Evolutionary conservation across 2,888 invertebrate genomes (phyloP).

Genomic region (Subacronicta megacephala): DNA sequence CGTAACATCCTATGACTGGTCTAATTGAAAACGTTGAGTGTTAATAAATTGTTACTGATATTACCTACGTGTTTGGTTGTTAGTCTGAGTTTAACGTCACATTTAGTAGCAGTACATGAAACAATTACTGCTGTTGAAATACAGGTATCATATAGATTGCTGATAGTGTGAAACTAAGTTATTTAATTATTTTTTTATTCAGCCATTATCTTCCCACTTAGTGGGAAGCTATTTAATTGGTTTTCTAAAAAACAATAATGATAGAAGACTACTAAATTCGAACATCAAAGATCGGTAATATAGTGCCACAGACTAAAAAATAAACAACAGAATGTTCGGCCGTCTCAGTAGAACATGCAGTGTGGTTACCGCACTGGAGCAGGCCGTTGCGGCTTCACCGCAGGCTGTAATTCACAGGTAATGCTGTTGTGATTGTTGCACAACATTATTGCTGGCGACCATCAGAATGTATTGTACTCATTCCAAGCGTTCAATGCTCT

Average conservation of each 20-base stretch:
- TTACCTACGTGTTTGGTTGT: slow-evolving; percentile 17
- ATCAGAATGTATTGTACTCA: slow-evolving; percentile 15
- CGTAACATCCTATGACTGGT: slow-evolving; percentile 36
- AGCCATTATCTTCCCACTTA: too few relatives aligned
- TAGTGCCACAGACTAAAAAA: background rate
- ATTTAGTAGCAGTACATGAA: slow-evolving; percentile 11
- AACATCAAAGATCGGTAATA: slow-evolving; percentile 20
- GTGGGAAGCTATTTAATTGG: too few relatives aligned
- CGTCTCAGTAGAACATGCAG: slow-evolving; percentile 1
- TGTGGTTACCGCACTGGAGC: slow-evolving; percentile 65
- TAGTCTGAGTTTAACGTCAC: slow-evolving; percentile 30
- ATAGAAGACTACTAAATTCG: background rate
- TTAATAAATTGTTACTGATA: slow-evolving; percentile 26
- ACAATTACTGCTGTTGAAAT: slow-evolving; percentile 19
- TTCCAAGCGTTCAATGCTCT: slow-evolving; percentile 1
- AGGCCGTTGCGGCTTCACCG: slow-evolving; percentile 64
- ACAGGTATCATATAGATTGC: too few relatives aligned
- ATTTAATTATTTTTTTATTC: too few relatives aligned
- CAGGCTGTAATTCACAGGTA: slow-evolving; percentile 83
- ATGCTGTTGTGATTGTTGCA: slow-evolving; percentile 68
- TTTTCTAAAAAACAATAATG: slow-evolving; percentile 17
- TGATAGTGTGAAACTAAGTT: too few relatives aligned
- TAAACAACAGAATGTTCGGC: background rate
- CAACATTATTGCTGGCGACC: slow-evolving; percentile 23
- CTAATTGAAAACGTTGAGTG: slow-evolving; percentile 34